Base-by-base conservation (phyloP, 1,140 invertebrate genomes). In the Telenomus remus region DNA sequence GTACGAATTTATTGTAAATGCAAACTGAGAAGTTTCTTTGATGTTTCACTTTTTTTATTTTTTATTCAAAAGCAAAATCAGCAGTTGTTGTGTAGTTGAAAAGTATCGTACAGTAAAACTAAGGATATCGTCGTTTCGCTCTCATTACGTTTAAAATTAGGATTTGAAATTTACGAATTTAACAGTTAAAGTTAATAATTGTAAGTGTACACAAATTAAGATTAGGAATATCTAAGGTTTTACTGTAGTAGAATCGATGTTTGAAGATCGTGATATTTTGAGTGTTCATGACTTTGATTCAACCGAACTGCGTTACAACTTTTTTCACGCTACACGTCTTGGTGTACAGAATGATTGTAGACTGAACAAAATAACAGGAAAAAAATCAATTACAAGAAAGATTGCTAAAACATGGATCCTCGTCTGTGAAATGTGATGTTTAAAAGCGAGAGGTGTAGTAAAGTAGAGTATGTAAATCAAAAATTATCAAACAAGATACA, bases 321-420 rank as follows among this genome's bases (percentile, higher is more conserved):
- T 70, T 68, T 68, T 63, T 35, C 55, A 71, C 53, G 55, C 68
- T 51, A 50, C 57, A 70, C 34, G 47, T 57, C 57, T 77, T 68
- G 63, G 54, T 77, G 65, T 77, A 72, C 63, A 71, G 63, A 68
- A 71, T 64, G 60, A 76, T 69, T 76, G 74, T 76, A 71, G 73
- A 76, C 73, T 76, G 73, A 76, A 68, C 53, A 56, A 57, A 71
- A 51, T 37, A 63, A n/a, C n/a, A n/a, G n/a, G n/a, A n/a, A n/a
- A n/a, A n/a, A 63, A 60, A 73, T 39, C 3, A 39, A 39, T 9
- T 4, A 4, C 9, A 9, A 39, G n/a, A 39, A 39, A 39, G n/a
- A 39, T 39, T n/a, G n/a, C 37, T 11, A 39, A 39, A 39, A 39
- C n/a, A 54, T 46, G 50, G 61, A 76, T 76, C 44, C 68, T 77